These are phyloP conservation scores for Cremastobaeus sp. DNA, from an alignment of 2,888 invertebrate species.

Conservation along the genomic window DNA sequence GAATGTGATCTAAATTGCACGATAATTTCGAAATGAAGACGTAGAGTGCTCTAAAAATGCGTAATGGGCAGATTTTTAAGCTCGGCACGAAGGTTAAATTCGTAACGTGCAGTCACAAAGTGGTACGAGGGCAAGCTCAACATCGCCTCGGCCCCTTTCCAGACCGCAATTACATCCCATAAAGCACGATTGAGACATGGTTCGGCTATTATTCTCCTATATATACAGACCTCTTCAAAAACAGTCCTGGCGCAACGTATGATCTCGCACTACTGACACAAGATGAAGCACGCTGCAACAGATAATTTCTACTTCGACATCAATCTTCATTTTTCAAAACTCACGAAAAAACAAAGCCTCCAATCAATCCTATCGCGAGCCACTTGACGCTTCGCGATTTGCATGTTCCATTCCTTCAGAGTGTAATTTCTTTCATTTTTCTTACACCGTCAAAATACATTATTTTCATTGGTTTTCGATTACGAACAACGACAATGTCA, in stretches of 20 bases:
- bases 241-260: slow-evolving; percentile 62
- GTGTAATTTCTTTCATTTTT: slow-evolving; percentile 1
- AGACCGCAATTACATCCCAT: slow-evolving; percentile 74
- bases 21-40: slow-evolving; percentile 53
- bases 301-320: slow-evolving; percentile 59
- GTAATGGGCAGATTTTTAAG: slow-evolving; percentile 62
- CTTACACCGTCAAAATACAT: background rate
- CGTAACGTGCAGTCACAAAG: slow-evolving; percentile 66
- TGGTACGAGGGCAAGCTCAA: slow-evolving; percentile 65
- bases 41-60: slow-evolving; percentile 49
- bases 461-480: background rate
- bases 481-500: no score
- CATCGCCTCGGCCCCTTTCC: slow-evolving; percentile 68
- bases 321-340: slow-evolving; percentile 52
- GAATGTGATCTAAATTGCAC: slow-evolving; percentile 54
- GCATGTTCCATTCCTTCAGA: slow-evolving; percentile 22
- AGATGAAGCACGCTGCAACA: slow-evolving; percentile 54
- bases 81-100: slow-evolving; percentile 69
- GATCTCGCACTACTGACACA: slow-evolving; percentile 54
- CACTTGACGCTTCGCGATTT: slow-evolving; percentile 28
- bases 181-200: slow-evolving; percentile 75
- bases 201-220: slow-evolving; percentile 73
- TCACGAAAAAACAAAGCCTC: slow-evolving; percentile 38
- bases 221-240: slow-evolving; percentile 68
- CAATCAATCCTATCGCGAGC: slow-evolving; percentile 38